A percentile compares a stretch with the other conserved stretches of the same genome.
Conservation (phyloP, 2,113 vertebrate genomes). For the Cyprinodon variegatus region DNA sequence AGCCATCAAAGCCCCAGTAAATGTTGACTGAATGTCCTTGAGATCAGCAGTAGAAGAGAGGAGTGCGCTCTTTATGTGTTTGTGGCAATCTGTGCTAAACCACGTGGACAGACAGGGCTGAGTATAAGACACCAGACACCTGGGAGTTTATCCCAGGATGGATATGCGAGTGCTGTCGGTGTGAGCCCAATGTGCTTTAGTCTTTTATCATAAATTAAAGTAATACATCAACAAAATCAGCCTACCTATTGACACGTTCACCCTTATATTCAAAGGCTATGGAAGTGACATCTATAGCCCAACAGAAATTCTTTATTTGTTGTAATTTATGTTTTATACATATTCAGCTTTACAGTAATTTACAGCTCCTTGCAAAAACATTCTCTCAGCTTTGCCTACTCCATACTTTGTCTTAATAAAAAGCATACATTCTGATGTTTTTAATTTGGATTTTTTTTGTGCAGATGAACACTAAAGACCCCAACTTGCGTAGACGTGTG, state of each 20-base stretch:
- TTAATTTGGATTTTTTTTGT: not conserved
- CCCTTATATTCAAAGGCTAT: not conserved
- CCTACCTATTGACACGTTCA: not conserved
- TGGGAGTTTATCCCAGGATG: not conserved
- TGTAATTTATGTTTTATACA: too few species aligned
- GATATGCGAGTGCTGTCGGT: not conserved
- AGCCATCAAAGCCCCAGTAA: conserved; percentile 74
- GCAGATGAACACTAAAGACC: not conserved
- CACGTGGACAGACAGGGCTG: conserved; percentile 15
- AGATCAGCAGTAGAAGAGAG: conserved; percentile 46
- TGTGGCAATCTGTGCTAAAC: conserved; percentile 10
- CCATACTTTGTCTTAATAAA: not conserved
- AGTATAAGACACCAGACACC: conserved; percentile 10
- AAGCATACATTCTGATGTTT: not conserved
- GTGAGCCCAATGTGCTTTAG: not conserved
- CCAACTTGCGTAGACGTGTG: too few species aligned
- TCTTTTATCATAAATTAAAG: not conserved
- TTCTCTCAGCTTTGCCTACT: not conserved
- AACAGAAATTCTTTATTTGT: not conserved
- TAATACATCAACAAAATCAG: not conserved
- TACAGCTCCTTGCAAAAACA: not conserved
- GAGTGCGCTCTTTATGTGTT: conserved; percentile 23
- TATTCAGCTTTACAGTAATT: not conserved
- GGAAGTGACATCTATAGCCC: not conserved
- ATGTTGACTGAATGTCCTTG: conserved; percentile 78